Base-by-base conservation (phyloP, 1,140 invertebrate genomes). In the Diorhabda sublineata region DNA sequence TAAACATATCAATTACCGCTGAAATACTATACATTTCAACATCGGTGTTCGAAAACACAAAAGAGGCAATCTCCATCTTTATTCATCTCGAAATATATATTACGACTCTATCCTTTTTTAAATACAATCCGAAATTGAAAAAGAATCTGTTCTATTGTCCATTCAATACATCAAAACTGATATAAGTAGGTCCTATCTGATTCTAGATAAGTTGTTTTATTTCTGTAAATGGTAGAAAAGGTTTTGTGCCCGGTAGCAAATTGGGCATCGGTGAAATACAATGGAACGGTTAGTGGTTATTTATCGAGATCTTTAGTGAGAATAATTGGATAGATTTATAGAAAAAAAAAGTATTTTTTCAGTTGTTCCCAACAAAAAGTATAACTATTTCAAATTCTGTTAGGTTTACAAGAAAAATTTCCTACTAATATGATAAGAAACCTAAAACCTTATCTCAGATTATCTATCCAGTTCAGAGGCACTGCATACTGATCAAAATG, bases 1-100 rank as follows among this genome's bases (percentile, higher is more conserved):
- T 64, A 64, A 64, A 64, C 63, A 45, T 64, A 64, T 64, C 63
- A 64, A 64, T 64, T 64, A 64, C 63, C 42, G 26, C 8, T 47
- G 63, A 64, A 64, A 64, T 64, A 47, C 26, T 9, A 64, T 64
- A 64, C 63, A 26, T 45, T 57, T 57, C 52, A 47, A 64, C 52
- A 56, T 45, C 63, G 63, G 63, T 64, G 45, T 64, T 41, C 52
- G 45, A 64, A 56, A 64, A 64, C 26, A 64, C 45, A 52, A 52
- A 52, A 52, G 47, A 26, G 26, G 26, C 47, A 8, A 52, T 52
- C 4, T 52, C 47, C 6, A 8, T n/a, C 47, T 52, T 52, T 52
- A 3, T 4, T 6, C 47, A 26, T 52, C 47, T 52, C 47, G 3
- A 6, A 4, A 8, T 52, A 8, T 52, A 26, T 52, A 52, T n/a